Conservation (phyloP, 2,113 vertebrate genomes). For the Podocnemis expansa region DNA sequence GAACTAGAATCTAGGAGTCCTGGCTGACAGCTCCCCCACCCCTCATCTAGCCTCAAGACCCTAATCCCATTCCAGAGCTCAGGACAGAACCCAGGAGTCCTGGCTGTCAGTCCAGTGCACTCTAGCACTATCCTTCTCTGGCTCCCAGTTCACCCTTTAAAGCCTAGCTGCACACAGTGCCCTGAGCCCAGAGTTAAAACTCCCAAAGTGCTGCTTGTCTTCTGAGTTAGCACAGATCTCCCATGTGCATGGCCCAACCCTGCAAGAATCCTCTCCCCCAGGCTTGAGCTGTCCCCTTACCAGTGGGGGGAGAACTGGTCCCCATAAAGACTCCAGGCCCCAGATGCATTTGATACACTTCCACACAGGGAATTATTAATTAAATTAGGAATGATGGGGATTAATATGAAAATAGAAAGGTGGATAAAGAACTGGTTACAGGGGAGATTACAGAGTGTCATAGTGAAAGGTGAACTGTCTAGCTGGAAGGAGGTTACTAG, state of each 20-base stretch:
- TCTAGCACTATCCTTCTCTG: neutral
- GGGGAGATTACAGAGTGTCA: too few species aligned
- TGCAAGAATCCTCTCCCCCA: too few species aligned
- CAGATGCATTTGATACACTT: too few species aligned
- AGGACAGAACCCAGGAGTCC: neutral
- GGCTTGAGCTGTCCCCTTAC: too few species aligned
- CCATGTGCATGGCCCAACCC: neutral
- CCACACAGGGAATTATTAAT: too few species aligned
- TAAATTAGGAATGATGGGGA: too few species aligned
- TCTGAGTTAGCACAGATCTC: neutral
- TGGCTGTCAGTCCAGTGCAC: neutral
- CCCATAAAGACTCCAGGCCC: neutral
- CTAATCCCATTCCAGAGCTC: too few species aligned
- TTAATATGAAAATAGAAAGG: too few species aligned
- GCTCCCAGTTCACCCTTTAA: neutral
- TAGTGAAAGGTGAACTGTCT: too few species aligned
- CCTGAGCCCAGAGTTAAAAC: neutral
- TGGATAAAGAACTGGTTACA: too few species aligned
- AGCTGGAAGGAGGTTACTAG: too few species aligned
- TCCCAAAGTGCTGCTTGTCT: neutral
- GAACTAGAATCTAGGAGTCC: neutral
- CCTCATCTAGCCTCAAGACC: too few species aligned
- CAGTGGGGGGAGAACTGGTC: neutral
- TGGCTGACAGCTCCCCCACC: neutral
- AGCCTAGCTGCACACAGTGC: neutral